Evolutionary conservation across 2,888 invertebrate genomes (phyloP), one percentile per base, ranked within the genome.

Genomic region (Miltochrista miniata): DNA sequence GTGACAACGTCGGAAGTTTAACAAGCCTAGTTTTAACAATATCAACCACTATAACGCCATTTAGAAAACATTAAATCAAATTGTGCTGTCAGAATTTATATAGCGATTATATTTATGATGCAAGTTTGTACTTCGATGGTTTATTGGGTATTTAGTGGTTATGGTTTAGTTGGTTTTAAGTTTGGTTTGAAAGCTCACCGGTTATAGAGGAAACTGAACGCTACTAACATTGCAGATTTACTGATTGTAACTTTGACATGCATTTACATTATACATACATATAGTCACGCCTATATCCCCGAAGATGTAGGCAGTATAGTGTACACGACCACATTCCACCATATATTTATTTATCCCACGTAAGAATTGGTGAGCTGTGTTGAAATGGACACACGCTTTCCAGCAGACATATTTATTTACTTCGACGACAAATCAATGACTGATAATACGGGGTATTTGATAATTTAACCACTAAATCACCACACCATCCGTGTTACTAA

Each of bases 1-100:
- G 87, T 86, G 87, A 90, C 89, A 86, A 76, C 83, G 79, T 80
- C 87, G 90, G 88, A 89, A 89, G 84, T 83, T 76, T 74, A 81
- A 81, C 82, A 79, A 76, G 78, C 77, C 82, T 71, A 79, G 78
- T 78, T 83, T 75, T 79, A 81, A 76, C 70, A 68, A 65, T 69
- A 71, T 61, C 62, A 56, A 67, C 61, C 68, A 66, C 74, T 68
- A 69, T 72, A 78, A 70, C 66, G 70, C 68, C 70, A 71, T 77
- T 76, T 70, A 72, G 61, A 68, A 68, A 66, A 69, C 61, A 66
- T 68, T 67, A 66, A 68, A 73, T 73, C 69, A 72, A 68, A 68
- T 63, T 59, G 62, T 42, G 53, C 58, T 59, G 53, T 63, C 58
- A 57, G 40, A 41, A 62, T 62, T 65, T 65, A 66, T 64, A 64